Evolutionary conservation across 2,113 vertebrate genomes (phyloP), one percentile per base, ranked within the genome.

Genomic region (Anhinga anhinga): DNA sequence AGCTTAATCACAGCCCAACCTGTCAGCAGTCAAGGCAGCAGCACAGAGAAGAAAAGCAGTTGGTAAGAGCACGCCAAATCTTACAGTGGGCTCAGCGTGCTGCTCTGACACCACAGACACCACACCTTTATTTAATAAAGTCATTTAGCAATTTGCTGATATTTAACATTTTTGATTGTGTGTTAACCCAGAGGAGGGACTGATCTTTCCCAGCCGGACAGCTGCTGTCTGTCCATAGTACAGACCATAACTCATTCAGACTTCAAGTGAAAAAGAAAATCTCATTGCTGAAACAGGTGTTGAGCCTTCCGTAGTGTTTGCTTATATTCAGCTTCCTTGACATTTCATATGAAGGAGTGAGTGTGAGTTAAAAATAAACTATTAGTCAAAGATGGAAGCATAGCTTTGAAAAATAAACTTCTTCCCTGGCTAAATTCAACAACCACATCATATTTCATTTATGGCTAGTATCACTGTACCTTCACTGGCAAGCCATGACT

Each of bases 291-390:
- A 73, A 90, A 90, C 85, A 85, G 82, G 87, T 90, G 92, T 40
- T 82, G 66, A 95, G 88, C 82, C 92, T 90, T 95, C 95, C 77
- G 67, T 47, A 69, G 66, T 53, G 82, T 96, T 96, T 96, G 82
- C 85, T 95, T 96, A 88, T 38, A 34, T 40, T 82, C 90, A 66
- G 45, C 63, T 93, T 87, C 66, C 85, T 88, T 82, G 87, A 93
- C 30, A 0, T 91, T 82, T 91, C 13, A 9, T 22, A 66, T 73
- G 74, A 96, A 82, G 22, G 45, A 95, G 55, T 82, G 83, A 93
- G 65, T 65, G 84, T 0, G 2, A 96, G 62, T 92, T 94, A 95
- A 94, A 97, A 96, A 90, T 94, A 91, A 96, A 86, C 74, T 73
- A 53, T 82, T 88, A 95, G 70, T 82, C 85, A 82, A 93, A 77